These are phyloP conservation scores for Tinamus guttatus DNA, from an alignment of 2,113 vertebrate genomes.

Conservation along the genomic window DNA sequence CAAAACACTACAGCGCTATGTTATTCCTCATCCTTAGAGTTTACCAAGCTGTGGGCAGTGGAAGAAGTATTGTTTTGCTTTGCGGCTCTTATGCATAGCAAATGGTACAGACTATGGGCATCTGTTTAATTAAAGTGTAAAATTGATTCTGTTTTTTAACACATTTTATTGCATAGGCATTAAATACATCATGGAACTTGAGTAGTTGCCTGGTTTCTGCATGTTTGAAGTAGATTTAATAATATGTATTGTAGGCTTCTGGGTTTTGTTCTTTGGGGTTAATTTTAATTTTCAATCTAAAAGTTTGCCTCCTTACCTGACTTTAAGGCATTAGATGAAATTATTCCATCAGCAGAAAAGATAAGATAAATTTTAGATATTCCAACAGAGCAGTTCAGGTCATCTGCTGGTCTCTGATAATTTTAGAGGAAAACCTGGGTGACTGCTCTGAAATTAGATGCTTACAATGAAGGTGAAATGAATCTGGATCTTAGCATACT, in stretches of 20 bases:
- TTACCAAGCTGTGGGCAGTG: neutral
- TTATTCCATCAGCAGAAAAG: conserved; percentile 13
- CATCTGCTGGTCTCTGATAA: conserved; percentile 3
- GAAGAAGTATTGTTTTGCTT: neutral
- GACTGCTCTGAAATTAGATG: conserved; percentile 57
- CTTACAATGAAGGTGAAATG: neutral
- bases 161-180: neutral
- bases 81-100: conserved; percentile 1
- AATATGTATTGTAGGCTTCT: neutral
- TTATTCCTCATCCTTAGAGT: conserved; percentile 30
- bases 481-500: neutral
- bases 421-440: conserved; percentile 33
- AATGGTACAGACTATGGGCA: neutral
- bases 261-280: neutral
- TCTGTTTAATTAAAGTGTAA: conserved; percentile 47
- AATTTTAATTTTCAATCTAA: conserved; percentile 28
- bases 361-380: conserved; percentile 23
- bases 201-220: neutral
- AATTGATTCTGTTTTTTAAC: neutral
- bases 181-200: conserved; percentile 27
- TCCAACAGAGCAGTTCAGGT: conserved; percentile 32
- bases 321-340: conserved; percentile 23
- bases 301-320: neutral
- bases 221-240: neutral
- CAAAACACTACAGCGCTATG: neutral